phyloP scores from a whole-genome alignment of 2,888 invertebrate genomes.

The Caenorhabditis sp. region DNA sequence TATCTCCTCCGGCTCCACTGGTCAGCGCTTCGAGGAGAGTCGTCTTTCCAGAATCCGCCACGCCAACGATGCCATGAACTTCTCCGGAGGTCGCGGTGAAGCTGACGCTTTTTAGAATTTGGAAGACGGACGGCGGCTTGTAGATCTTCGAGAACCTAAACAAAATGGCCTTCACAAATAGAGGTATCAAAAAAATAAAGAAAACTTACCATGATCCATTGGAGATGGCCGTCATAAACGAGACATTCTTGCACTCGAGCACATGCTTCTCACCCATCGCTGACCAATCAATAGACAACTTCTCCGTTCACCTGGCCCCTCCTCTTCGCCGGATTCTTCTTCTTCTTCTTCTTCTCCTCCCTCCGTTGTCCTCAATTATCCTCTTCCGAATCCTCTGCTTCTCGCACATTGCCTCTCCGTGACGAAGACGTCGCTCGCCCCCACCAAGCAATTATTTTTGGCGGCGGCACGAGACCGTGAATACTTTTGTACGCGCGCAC shows the following conservation, averaged over 20 bases:
- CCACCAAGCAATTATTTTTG: conserved; percentile 61
- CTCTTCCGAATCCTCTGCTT: conserved; percentile 35
- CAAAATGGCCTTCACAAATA: background rate
- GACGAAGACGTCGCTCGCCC: conserved; percentile 30
- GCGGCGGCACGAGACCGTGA: conserved; percentile 55
- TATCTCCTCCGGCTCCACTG: conserved; percentile 88
- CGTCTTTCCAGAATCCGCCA: conserved; percentile 95
- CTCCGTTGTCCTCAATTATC: conserved; percentile 61
- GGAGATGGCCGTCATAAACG: conserved; percentile 75
- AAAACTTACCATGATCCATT: conserved; percentile 50
- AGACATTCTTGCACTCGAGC: conserved; percentile 74
- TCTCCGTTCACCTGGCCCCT: background rate
- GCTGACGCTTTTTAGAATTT: conserved; percentile 93
- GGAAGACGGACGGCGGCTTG: conserved; percentile 80
- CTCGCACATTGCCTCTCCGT: conserved; percentile 43
- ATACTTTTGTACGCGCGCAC: conserved; percentile 44
- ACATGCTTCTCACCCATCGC: conserved; percentile 51
- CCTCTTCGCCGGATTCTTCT: conserved; percentile 37
- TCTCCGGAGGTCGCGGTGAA: conserved; percentile 94
- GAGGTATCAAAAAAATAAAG: background rate
- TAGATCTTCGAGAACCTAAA: conserved; percentile 75
- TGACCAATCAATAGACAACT: background rate
- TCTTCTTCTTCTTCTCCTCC: conserved; percentile 23
- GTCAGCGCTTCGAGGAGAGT: conserved; percentile 93
- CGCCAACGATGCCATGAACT: conserved; percentile 93